Evolutionary conservation across 2,113 vertebrate species (phyloP).

Genomic region (Paramormyrops kingsleyae): DNA sequence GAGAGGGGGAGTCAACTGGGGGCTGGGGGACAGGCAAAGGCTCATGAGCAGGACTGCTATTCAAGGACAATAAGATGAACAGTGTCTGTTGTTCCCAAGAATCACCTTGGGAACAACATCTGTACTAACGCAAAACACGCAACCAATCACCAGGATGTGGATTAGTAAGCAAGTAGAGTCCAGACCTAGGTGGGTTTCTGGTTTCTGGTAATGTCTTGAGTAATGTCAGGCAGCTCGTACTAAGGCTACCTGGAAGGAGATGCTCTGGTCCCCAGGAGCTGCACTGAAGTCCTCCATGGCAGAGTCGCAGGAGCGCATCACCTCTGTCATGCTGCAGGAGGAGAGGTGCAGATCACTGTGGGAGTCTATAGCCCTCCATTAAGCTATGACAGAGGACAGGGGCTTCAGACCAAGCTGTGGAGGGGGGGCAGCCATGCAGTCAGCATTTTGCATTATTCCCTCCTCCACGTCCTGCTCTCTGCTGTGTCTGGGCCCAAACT

Average conservation of each 20-base stretch:
- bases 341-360: background rate
- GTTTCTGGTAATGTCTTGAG: background rate
- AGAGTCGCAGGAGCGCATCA: constrained; percentile 76
- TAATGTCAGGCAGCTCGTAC: background rate
- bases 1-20: background rate
- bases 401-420: background rate
- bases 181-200: no score
- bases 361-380: background rate
- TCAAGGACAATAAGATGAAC: background rate
- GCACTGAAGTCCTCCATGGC: constrained; percentile 70
- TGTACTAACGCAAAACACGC: background rate
- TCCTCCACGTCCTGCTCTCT: background rate
- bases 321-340: constrained; percentile 74
- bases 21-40: background rate
- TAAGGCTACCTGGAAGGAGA: constrained; percentile 63
- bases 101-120: background rate
- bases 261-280: constrained; percentile 58
- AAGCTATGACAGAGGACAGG: background rate
- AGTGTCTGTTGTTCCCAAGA: background rate
- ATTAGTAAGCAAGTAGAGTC: background rate
- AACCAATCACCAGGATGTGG: background rate
- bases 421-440: background rate
- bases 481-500: background rate
- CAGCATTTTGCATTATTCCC: background rate
- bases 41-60: background rate